phyloP scores from a whole-genome alignment of 2,797 vertebrate species.

The Botia almorhae region DNA sequence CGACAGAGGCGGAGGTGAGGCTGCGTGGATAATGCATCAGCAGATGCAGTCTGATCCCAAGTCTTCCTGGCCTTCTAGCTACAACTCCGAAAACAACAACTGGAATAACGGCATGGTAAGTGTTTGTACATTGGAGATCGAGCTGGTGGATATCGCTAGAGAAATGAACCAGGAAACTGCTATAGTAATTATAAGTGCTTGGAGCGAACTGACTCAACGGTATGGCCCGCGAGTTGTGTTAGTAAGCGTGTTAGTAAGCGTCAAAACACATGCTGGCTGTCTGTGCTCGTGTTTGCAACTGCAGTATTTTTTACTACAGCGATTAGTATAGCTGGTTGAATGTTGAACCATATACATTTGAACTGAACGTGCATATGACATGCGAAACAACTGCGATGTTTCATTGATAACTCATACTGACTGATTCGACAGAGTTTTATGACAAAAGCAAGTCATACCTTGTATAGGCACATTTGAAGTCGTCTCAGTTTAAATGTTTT shows the following conservation, averaged over 20 bases:
- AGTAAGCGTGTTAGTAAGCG: background rate
- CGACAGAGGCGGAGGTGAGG: constrained; percentile 59
- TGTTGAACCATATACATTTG: background rate
- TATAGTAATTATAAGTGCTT: background rate
- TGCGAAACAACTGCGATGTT: background rate
- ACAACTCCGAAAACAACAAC: constrained; percentile 71
- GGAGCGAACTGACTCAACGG: background rate
- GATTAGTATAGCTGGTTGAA: background rate
- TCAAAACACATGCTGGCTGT: constrained; percentile 12
- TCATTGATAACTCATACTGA: background rate
- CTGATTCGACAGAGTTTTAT: background rate
- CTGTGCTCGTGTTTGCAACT: background rate
- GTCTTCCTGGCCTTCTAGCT: constrained; percentile 74
- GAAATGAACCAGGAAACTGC: background rate
- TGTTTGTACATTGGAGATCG: background rate
- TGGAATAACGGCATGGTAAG: constrained; percentile 76
- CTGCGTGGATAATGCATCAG: constrained; percentile 68
- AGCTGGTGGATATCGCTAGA: background rate
- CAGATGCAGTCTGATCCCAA: constrained; percentile 74
- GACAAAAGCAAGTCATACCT: background rate
- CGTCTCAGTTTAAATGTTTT: background rate
- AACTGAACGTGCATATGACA: background rate
- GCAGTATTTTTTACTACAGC: constrained; percentile 3
- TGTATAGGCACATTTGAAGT: background rate
- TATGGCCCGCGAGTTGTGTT: constrained; percentile 19